Conservation (phyloP, 2,888 invertebrate genomes). For the Cheilosia urbana region DNA sequence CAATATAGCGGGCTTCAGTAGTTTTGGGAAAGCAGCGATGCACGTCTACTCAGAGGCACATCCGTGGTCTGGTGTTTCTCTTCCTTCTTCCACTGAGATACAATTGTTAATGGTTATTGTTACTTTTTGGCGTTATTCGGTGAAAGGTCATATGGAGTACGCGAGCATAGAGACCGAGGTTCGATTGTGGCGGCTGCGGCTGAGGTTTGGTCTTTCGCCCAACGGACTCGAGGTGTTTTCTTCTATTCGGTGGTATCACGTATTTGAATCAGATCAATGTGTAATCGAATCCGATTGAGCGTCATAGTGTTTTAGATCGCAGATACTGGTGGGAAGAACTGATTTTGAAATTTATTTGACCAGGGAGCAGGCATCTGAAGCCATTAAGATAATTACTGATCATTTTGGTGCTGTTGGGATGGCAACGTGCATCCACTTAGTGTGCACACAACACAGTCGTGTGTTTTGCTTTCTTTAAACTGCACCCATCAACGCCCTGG, state of each 20-base stretch:
- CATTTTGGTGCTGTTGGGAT: slow-evolving; percentile 29
- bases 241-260: slow-evolving; percentile 63
- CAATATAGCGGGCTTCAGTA: slow-evolving; percentile 15
- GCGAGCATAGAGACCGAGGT: neutral
- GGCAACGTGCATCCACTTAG: slow-evolving; percentile 66
- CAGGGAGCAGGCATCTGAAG: slow-evolving; percentile 34
- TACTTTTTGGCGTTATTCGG: slow-evolving; percentile 68
- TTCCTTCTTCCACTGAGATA: slow-evolving; percentile 54
- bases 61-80: slow-evolving; percentile 23
- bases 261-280: slow-evolving; percentile 70
- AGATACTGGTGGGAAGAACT: slow-evolving; percentile 49
- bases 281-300: slow-evolving; percentile 65
- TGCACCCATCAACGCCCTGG: slow-evolving; percentile 67
- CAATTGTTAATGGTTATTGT: slow-evolving; percentile 74
- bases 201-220: slow-evolving; percentile 37
- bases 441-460: slow-evolving; percentile 7
- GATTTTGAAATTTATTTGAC: slow-evolving; percentile 54
- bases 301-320: slow-evolving; percentile 52
- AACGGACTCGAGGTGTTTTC: slow-evolving; percentile 59
- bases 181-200: slow-evolving; percentile 47
- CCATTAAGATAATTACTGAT: slow-evolving; percentile 65
- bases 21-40: slow-evolving; percentile 46
- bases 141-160: slow-evolving; percentile 64
- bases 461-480: slow-evolving; percentile 44
- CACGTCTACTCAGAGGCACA: slow-evolving; percentile 9